Evolutionary conservation across 2,113 vertebrate genomes (phyloP).

Genomic region (Barbus barbus): DNA sequence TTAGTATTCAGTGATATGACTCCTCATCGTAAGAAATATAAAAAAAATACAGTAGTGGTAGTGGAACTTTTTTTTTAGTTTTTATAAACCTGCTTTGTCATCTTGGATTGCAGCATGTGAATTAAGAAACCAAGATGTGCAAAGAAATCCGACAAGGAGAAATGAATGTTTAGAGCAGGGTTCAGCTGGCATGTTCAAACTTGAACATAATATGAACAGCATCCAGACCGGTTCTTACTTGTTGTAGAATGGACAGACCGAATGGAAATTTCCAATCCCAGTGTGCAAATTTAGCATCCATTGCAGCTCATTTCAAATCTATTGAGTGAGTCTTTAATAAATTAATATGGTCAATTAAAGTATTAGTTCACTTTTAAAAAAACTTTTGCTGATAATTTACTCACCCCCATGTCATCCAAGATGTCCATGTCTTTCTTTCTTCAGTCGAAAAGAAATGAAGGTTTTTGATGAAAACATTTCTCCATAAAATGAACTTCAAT

Average conservation of each 20-base stretch:
- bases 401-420: too few relatives aligned
- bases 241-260: background rate
- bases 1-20: too few relatives aligned
- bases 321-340: background rate
- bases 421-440: too few relatives aligned
- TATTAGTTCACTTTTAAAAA: too few relatives aligned
- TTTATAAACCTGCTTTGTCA: background rate
- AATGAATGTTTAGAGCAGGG: background rate
- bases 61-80: too few relatives aligned
- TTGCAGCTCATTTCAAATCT: background rate
- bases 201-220: conserved; percentile 1
- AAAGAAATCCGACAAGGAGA: background rate
- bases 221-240: background rate
- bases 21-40: too few relatives aligned
- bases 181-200: conserved; percentile 19
- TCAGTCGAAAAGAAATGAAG: too few relatives aligned
- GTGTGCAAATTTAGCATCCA: background rate
- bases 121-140: background rate
- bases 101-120: background rate
- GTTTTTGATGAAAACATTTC: too few relatives aligned
- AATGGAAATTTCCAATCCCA: background rate
- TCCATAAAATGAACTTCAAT: too few relatives aligned
- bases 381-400: too few relatives aligned
- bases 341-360: background rate
- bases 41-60: too few relatives aligned